Evolutionary conservation across 2,113 vertebrate species (phyloP).

Genomic region (Mungos mungo): DNA sequence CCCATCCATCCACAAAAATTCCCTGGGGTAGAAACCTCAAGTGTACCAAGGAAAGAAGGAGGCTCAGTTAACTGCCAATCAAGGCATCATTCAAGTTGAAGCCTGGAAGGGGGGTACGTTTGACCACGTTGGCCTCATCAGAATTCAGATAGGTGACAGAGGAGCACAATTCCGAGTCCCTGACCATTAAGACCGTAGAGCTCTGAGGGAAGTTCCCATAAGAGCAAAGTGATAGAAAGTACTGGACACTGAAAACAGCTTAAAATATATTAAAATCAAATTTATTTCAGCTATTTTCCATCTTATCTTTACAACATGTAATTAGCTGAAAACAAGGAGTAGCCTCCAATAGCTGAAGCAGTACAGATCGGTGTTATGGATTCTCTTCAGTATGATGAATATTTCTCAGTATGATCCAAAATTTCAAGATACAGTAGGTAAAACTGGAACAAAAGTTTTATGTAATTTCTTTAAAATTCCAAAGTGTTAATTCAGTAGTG

Average conservation of each 20-base stretch:
- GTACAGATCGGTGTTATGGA: neutral
- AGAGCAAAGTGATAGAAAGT: neutral
- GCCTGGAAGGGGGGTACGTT: neutral
- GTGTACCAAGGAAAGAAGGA: neutral
- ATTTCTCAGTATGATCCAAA: neutral
- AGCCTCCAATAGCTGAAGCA: neutral
- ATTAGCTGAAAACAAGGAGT: conserved; percentile 13
- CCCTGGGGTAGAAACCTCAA: neutral
- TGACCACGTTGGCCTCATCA: neutral
- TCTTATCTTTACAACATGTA: neutral
- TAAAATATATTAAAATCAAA: conserved; percentile 36
- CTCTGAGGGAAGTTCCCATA: neutral
- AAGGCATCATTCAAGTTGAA: neutral
- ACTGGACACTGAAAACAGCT: neutral
- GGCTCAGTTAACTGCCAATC: neutral
- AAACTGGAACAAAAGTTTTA: conserved; percentile 7
- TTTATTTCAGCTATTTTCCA: neutral
- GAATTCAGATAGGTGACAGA: neutral
- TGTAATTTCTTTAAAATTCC: conserved; percentile 14
- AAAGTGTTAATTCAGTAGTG: neutral
- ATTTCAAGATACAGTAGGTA: neutral
- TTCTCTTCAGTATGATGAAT: neutral
- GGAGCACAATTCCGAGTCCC: neutral
- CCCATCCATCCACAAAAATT: neutral
- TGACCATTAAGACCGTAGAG: neutral